Base-by-base conservation (phyloP, 2,888 invertebrate species). In the Abscondita cerata region DNA sequence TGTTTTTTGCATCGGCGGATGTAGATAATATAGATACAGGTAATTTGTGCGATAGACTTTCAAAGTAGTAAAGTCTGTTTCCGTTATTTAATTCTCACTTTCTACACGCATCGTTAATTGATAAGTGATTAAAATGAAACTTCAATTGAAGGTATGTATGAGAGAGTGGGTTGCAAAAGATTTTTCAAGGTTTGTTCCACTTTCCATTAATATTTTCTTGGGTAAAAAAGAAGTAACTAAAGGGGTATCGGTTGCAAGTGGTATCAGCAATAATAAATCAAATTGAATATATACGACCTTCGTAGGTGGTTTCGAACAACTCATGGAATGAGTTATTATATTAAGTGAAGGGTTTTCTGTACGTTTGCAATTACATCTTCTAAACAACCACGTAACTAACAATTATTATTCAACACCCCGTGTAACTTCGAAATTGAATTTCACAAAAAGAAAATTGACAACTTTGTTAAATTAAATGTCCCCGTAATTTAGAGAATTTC, bases 271-370 rank as follows among this genome's bases (percentile, higher is more conserved):
- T 18, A 19, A 11, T 25, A 48, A 48, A 25, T 48, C 48, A 48
- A 48, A 25, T 13, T 18, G 15, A 41, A 41, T 18, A n/a, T n/a
- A 41, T 9, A 6, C 13, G 48, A 33, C 48, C 48, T 48, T 48
- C 48, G 8, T 33, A 33, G 33, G 31, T 48, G 25, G 31, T 48
- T 25, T 48, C 12, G 15, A 48, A 25, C 31, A 48, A 33, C 48
- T 11, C 31, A 11, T n/a, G 18, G 48, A 48, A 48, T 33, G 33
- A 9, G 3, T 9, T 18, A 15, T 9, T 47, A 19, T n/a, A n/a
- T n/a, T n/a, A 20, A 25, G n/a, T 19, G 18, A 47, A 18, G 16
- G 20, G 13, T 13, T 48, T 25, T n/a, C 25, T 44, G 18, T 18
- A 48, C 48, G 31, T 33, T n/a, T 48, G 31, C 9, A 48, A 48